phyloP scores from a whole-genome alignment of 2,113 vertebrate genomes.

The Onychorhynchus coronatus region DNA sequence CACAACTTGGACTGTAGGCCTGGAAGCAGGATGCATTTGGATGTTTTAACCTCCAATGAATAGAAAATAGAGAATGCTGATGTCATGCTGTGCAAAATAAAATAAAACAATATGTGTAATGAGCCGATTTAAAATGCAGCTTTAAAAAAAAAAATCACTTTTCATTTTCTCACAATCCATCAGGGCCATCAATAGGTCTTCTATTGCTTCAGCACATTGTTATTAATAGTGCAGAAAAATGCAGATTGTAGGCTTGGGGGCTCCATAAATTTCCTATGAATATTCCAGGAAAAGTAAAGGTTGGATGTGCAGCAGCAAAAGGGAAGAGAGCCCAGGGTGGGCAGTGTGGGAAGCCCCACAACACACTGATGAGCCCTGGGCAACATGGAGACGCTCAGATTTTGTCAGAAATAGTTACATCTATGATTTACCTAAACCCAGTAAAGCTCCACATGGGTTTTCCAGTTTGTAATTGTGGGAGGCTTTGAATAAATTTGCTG shows the following conservation, averaged over 20 bases:
- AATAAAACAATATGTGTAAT: constrained; percentile 49
- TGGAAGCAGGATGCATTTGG: constrained; percentile 36
- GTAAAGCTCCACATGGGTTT: background rate
- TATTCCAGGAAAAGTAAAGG: background rate
- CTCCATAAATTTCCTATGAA: background rate
- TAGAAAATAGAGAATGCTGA: constrained; percentile 19
- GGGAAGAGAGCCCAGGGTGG: background rate
- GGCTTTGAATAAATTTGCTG: background rate
- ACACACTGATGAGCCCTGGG: background rate
- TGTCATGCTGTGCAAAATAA: constrained; percentile 21
- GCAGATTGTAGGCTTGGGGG: background rate
- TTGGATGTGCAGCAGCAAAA: background rate
- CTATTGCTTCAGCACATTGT: background rate
- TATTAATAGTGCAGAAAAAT: constrained; percentile 7
- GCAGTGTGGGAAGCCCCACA: accelerated
- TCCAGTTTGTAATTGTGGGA: background rate
- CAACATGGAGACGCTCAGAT: background rate
- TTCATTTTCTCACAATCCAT: background rate
- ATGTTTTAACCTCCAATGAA: constrained; percentile 46
- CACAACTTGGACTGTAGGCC: background rate
- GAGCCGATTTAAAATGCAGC: constrained; percentile 39
- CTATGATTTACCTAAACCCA: background rate
- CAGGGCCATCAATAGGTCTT: background rate
- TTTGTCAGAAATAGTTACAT: background rate
- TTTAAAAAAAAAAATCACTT: constrained; percentile 10